Evolutionary conservation across 37 sponge, comb jelly and placozoan genomes (phyloP).

Genomic region (Theonella swinhoei): DNA sequence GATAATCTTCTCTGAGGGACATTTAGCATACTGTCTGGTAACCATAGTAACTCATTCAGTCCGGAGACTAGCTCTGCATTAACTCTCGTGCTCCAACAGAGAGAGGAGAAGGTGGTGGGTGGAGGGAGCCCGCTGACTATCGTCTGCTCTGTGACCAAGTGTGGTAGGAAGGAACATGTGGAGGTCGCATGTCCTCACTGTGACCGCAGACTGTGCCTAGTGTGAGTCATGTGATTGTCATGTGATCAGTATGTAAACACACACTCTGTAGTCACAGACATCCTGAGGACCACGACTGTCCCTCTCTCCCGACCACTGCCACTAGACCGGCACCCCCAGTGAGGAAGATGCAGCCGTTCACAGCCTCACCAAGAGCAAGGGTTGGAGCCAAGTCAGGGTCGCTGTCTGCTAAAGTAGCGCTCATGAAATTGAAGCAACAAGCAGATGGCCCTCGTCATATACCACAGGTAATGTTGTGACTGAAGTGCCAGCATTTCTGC

Average conservation of each 20-base stretch:
- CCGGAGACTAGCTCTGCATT: too few relatives aligned
- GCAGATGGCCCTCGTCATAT: background rate
- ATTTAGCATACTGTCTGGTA: too few relatives aligned
- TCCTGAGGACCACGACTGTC: background rate
- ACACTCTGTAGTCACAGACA: background rate
- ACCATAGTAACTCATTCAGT: too few relatives aligned
- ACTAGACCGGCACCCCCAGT: background rate
- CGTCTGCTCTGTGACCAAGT: background rate
- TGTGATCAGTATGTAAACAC: background rate
- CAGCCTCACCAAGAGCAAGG: background rate
- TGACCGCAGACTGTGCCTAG: background rate
- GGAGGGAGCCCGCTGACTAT: too few relatives aligned
- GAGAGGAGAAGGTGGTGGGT: too few relatives aligned
- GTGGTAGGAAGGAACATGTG: background rate
- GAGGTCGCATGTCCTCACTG: background rate
- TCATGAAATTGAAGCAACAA: background rate
- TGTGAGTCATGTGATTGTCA: background rate
- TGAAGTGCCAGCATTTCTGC: too few relatives aligned
- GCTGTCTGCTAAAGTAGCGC: background rate
- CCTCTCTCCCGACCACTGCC: background rate
- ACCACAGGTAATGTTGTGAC: background rate
- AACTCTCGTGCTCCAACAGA: too few relatives aligned
- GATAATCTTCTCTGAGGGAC: too few relatives aligned
- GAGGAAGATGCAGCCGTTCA: background rate
- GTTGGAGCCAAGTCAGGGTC: background rate